Evolutionary conservation across 2,113 vertebrate species (phyloP).

Genomic region (Gallinago jamesoni): DNA sequence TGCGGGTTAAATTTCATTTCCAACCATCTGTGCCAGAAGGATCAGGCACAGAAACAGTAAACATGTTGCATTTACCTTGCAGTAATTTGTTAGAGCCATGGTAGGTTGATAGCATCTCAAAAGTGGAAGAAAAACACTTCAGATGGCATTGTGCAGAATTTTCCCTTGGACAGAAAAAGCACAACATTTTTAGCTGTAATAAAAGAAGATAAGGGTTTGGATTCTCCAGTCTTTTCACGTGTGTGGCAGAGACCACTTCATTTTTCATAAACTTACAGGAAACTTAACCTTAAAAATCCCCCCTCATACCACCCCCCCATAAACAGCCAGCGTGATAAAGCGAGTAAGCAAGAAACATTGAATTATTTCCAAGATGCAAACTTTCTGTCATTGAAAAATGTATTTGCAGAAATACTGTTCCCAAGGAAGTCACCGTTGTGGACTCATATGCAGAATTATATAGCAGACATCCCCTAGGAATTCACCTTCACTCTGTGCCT

Average conservation of each 20-base stretch:
- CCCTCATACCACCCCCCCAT: fast-evolving
- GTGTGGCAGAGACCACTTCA: not conserved
- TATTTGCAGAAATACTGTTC: not conserved
- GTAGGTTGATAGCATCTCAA: not conserved
- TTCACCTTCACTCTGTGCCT: not conserved
- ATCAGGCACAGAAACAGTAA: not conserved
- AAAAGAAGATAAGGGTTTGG: not conserved
- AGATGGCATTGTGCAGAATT: not conserved
- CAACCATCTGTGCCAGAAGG: not conserved
- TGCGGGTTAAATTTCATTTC: not conserved
- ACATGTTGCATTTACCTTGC: not conserved
- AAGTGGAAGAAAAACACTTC: not conserved
- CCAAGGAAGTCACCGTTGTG: not conserved
- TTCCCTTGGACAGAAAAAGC: not conserved
- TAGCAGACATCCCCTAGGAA: not conserved
- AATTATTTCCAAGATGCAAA: not conserved
- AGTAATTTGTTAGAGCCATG: not conserved
- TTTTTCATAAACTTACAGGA: not conserved
- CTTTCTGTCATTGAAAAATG: not conserved
- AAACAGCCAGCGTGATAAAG: not conserved
- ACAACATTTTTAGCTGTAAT: not conserved
- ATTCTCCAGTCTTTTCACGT: not conserved
- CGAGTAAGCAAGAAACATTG: not conserved
- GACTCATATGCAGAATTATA: not conserved
- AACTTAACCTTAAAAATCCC: not conserved